Base-by-base conservation (phyloP, 2,888 invertebrate genomes). In the Synanthedon vespiformis region DNA sequence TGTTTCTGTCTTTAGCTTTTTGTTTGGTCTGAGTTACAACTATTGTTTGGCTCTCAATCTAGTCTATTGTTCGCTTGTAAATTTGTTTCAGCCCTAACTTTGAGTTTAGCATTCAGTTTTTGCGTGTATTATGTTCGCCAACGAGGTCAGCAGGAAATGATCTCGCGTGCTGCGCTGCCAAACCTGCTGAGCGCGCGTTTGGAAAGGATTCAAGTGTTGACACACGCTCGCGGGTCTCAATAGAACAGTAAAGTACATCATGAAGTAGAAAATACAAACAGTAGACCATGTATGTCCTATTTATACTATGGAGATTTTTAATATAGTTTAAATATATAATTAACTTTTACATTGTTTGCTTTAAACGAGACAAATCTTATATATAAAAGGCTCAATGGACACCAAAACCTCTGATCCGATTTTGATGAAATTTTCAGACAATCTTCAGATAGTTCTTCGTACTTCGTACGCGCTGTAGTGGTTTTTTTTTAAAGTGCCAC, bases 141-240 rank as follows among this genome's bases (percentile, higher is more conserved):
- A 18, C 48, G 59, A 56, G 61, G 62, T 58, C 61, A 58, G 57
- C 58, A 61, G 65, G 64, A 62, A 64, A 67, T 64, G 64, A 66
- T 64, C 61, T 60, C 61, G 61, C 58, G 58, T 61, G 62, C 63
- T 60, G 56, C 60, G 61, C 56, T 64, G 64, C 64, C 63, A 65
- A 65, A 63, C 64, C 61, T 62, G 58, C 53, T 57, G 55, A 57
- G 59, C 61, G 61, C 13, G 44, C 61, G 62, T 63, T 68, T 64
- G 64, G 63, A 65, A 58, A 58, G 56, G 58, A 55, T 64, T 65
- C 61, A 65, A 66, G 58, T 65, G 62, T 61, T 56, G 58, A 57
- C 56, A 56, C 50, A 56, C 53, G 12, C 22, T 18, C 16, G 48
- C 18, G 48, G 44, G 34, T 11, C 12, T 44, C 44, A 44, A 14